Conservation (phyloP, 1,140 invertebrate genomes). For the Plectus sambesii region DNA sequence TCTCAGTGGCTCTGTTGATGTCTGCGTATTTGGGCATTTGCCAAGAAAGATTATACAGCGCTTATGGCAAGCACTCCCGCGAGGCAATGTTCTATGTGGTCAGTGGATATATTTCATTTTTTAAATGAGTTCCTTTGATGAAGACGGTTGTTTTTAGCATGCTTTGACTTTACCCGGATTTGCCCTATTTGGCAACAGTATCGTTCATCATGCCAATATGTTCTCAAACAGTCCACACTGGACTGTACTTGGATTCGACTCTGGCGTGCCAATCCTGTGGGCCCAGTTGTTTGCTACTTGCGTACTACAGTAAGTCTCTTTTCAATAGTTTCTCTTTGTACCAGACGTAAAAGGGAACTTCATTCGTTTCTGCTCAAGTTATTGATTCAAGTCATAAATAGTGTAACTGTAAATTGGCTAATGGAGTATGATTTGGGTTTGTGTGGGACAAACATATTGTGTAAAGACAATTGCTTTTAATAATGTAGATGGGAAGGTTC, state of each 20-base stretch:
- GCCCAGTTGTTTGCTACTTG: conserved; percentile 72
- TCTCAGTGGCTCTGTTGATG: conserved; percentile 76
- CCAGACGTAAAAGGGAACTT: no score
- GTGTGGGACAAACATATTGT: no score
- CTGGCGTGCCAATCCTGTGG: conserved; percentile 61
- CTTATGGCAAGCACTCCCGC: conserved; percentile 79
- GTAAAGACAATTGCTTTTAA: no score
- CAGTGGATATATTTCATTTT: conserved; percentile 35
- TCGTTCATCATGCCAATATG: conserved; percentile 57
- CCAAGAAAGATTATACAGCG: conserved; percentile 75
- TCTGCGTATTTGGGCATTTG: conserved; percentile 92
- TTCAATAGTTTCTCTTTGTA: no score
- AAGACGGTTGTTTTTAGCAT: conserved; percentile 52
- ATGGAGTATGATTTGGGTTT: no score
- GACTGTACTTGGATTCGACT: conserved; percentile 38
- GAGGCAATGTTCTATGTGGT: conserved; percentile 87
- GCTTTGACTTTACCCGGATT: conserved; percentile 75
- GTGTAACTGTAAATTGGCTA: no score
- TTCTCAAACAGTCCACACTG: conserved; percentile 48
- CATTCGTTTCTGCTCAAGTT: no score
- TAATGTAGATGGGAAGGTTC: no score
- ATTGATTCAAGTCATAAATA: no score
- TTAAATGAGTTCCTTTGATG: conserved; percentile 26
- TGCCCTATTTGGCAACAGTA: conserved; percentile 60
- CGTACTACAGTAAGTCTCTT: conserved; percentile 64